Conservation (phyloP, 1,140 invertebrate species). For the Orius insidiosus region DNA sequence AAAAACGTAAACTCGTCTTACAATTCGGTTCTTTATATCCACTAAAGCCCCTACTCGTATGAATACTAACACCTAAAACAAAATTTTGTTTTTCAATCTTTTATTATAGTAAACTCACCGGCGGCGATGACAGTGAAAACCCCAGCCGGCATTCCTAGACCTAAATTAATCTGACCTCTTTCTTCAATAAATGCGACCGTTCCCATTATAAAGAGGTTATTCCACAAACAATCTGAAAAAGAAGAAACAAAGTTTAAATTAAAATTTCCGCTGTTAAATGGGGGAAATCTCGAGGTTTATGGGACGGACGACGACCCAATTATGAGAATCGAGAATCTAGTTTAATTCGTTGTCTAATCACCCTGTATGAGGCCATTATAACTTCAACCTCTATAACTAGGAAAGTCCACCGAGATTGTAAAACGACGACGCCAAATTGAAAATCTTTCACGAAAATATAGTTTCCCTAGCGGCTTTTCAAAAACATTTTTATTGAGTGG, state of each 20-base stretch:
- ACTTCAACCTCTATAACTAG: too few species aligned
- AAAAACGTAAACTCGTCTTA: conserved; percentile 24
- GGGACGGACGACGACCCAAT: neutral
- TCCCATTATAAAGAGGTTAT: conserved; percentile 41
- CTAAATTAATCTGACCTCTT: conserved; percentile 34
- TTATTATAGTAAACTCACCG: conserved; percentile 24
- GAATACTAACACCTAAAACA: conserved; percentile 27
- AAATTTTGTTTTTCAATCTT: conserved; percentile 1
- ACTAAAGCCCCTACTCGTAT: conserved; percentile 27
- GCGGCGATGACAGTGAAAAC: conserved; percentile 36
- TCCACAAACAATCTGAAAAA: conserved; percentile 38
- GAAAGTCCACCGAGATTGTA: neutral
- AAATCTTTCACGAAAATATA: too few species aligned
- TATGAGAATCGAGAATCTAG: too few species aligned
- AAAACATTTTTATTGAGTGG: too few species aligned
- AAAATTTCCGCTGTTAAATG: neutral
- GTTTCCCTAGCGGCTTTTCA: too few species aligned
- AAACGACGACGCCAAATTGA: neutral
- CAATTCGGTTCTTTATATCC: conserved; percentile 30
- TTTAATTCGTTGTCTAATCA: too few species aligned
- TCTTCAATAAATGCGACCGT: conserved; percentile 43
- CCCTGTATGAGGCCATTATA: too few species aligned
- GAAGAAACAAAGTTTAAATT: conserved; percentile 1
- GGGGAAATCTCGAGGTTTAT: neutral
- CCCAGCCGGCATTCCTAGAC: conserved; percentile 39